A percentile compares a stretch with the other conserved stretches of the same genome.
phyloP scores from a whole-genome alignment of 2,888 invertebrate genomes.

The Mythimna vitellina region DNA sequence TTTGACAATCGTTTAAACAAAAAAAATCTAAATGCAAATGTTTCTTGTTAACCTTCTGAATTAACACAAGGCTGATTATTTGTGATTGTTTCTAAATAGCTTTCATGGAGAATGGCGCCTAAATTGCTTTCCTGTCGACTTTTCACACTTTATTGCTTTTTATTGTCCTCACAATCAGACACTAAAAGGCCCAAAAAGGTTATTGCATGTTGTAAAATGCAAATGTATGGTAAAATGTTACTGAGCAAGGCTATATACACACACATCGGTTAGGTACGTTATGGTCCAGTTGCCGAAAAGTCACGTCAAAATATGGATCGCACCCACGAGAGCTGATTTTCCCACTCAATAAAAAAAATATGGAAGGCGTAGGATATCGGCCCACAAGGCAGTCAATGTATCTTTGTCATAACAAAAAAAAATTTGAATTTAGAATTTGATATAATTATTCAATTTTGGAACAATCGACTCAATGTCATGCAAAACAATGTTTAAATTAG shows the following conservation, averaged over 20 bases:
- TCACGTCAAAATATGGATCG: neutral
- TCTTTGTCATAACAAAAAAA: no score
- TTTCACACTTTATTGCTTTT: conserved; percentile 40
- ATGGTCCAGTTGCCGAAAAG: neutral
- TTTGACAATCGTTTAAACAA: no score
- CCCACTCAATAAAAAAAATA: no score
- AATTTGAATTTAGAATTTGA: no score
- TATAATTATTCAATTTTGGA: no score
- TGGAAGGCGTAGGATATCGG: no score
- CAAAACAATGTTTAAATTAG: no score
- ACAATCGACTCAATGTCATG: no score
- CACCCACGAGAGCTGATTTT: no score
- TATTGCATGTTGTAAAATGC: conserved; percentile 46
- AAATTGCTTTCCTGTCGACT: conserved; percentile 43
- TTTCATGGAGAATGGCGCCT: conserved; percentile 1
- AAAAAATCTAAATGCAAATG: neutral
- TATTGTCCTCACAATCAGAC: conserved; percentile 25
- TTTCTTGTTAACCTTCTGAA: neutral
- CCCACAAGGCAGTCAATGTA: no score
- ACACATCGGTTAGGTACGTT: neutral
- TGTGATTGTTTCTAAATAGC: conserved; percentile 18
- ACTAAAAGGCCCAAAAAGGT: conserved; percentile 39
- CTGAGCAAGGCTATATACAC: neutral
- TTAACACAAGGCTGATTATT: conserved; percentile 5
- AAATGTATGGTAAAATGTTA: conserved; percentile 48